Conservation (phyloP, 2,113 vertebrate species). For the cat (Felis catus) region F.catus_Fca126_mat1.0 CM031425.1:53225501-53226000, state of each 20-base stretch:
- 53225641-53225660: background rate
- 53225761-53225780: background rate
- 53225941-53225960: conserved; percentile 74
- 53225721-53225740: background rate
- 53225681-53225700: background rate
- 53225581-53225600: background rate
- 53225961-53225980: conserved; percentile 67
- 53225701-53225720: background rate
- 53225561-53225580: background rate
- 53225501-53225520: background rate
- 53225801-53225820: background rate
- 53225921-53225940: conserved; percentile 60
- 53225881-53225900: background rate
- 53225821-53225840: background rate
- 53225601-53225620: background rate
- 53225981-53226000: conserved; percentile 71
- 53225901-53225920: conserved; percentile 47
- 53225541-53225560: background rate
- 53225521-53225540: background rate
- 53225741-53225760: fast-evolving
- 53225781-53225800: background rate
- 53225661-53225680: background rate
- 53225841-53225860: conserved; percentile 51
- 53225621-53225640: background rate
- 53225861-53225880: conserved; percentile 37